These are phyloP conservation scores for Saccopteryx leptura DNA, from an alignment of 2,113 vertebrate species.

Conservation along the genomic window DNA sequence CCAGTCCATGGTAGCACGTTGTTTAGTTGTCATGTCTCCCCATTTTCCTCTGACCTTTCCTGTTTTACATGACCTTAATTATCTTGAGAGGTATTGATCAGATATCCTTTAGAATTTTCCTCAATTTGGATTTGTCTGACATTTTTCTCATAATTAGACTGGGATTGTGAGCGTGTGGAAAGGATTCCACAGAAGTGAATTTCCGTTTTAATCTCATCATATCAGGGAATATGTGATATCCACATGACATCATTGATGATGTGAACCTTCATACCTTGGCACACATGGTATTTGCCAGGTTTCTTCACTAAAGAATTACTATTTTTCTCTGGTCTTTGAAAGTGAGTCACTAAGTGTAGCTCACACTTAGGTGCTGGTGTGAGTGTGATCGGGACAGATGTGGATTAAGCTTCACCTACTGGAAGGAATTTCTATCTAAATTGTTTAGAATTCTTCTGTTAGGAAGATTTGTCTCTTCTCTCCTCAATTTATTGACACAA, in stretches of 20 bases:
- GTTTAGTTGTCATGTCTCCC: neutral
- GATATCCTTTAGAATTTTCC: neutral
- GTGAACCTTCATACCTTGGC: neutral
- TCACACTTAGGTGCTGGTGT: neutral
- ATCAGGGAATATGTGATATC: neutral
- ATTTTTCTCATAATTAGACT: neutral
- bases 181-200: neutral
- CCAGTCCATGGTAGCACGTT: neutral
- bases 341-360: neutral
- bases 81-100: neutral
- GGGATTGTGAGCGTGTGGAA: neutral
- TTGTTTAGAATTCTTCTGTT: constrained; percentile 1
- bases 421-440: neutral
- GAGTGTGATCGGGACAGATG: neutral
- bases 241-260: neutral
- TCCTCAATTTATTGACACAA: neutral
- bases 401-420: neutral
- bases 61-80: neutral
- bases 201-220: neutral
- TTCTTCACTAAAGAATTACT: neutral
- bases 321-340: neutral
- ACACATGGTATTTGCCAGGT: neutral
- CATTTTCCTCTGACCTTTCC: neutral
- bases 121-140: neutral
- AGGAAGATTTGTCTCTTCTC: neutral